Base-by-base conservation (phyloP, 2,797 vertebrate genomes). In the Enteromius mattozi region DNA sequence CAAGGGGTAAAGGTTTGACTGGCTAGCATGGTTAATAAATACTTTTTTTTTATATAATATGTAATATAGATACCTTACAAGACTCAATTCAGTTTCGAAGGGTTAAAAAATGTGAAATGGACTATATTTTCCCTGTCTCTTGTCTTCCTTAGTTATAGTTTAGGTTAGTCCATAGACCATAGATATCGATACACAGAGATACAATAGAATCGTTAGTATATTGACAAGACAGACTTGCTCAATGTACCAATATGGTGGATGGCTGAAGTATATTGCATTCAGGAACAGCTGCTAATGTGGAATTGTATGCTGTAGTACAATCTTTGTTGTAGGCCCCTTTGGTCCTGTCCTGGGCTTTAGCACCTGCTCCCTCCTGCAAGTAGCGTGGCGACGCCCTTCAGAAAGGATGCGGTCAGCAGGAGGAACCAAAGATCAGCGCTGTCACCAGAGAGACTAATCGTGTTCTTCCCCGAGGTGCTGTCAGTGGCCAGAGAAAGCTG, bases 341-440 rank as follows among this genome's bases (percentile, higher is more conserved):
- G 54, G 78, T 72, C 37, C 37, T 7, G 19, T 80, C 37, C 54
- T 51, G 30, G 33, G 5, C 76, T 63, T 16, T 51, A 84, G 71
- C 84, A 76, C 78, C 71, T 80, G 78, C 17, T 65, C 7, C 42
- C 24, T 81, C 37, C 61, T 56, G 30, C 27, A 33, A 24, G 65
- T 13, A 45, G 65, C 19, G 4, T 17, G 21, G 47, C 4, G 37
- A 81, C 49, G 86, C 89, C 87, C 87, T 87, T 84, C 86, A 86
- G 83, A 85, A 87, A 88, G 83, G 87, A 87, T 82, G 80, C 84
- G 86, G 88, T 88, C 84, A 89, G 90, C 87, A 87, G 80, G 88
- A 88, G 87, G 87, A 90, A 86, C 77, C 47, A 81, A 91, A 83
- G 81, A 86, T 83, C 82, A 78, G 85, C 17, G 54, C 72, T 80